Evolutionary conservation across 2,797 vertebrate species (phyloP).

Genomic region (Podargus strigoides): DNA sequence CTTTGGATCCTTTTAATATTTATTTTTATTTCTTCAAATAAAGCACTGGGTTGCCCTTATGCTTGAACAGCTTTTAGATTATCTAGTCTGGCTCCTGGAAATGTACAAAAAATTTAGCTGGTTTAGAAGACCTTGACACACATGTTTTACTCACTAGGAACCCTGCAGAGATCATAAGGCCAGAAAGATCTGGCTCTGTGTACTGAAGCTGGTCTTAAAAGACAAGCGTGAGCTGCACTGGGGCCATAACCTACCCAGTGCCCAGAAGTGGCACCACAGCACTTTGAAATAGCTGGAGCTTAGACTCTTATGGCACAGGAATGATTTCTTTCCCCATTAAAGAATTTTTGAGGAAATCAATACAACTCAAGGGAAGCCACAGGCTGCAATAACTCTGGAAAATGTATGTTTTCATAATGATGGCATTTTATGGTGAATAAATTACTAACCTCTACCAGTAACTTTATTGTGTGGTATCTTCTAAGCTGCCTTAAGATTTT

Average conservation of each 20-base stretch:
- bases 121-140: neutral
- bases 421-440: neutral
- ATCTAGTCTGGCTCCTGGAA: neutral
- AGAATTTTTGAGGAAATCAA: constrained; percentile 1
- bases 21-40: neutral
- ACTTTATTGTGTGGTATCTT: neutral
- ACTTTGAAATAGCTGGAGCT: neutral
- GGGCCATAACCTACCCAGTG: rapidly evolving
- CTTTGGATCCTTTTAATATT: neutral
- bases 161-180: neutral
- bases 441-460: neutral
- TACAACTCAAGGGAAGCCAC: neutral
- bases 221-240: neutral
- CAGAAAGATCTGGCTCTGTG: neutral
- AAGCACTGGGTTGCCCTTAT: neutral
- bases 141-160: neutral
- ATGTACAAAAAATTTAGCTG: neutral
- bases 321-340: neutral
- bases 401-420: neutral
- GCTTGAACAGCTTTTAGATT: neutral
- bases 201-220: neutral
- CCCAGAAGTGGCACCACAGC: neutral
- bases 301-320: neutral
- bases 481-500: neutral
- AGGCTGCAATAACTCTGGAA: neutral